A percentile compares a stretch with the other conserved stretches of the same genome.
Conservation (phyloP, 2,113 vertebrate species). For the Chiloscyllium plagiosum region DNA sequence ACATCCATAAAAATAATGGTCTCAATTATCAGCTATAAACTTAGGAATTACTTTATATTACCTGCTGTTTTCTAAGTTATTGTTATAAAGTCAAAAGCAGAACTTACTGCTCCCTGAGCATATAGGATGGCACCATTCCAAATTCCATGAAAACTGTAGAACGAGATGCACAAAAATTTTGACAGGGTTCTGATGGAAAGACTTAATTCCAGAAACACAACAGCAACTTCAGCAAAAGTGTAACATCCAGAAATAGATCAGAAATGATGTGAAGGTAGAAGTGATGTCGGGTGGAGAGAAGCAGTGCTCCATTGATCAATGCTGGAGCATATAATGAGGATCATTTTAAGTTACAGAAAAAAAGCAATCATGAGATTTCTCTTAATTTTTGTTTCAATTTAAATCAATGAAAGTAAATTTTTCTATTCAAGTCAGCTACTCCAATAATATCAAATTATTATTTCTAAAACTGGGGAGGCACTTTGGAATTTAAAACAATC, state of each 20-base stretch:
- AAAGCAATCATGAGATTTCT: background rate
- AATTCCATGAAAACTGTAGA: background rate
- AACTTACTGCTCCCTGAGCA: background rate
- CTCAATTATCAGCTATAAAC: background rate
- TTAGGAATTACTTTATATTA: background rate
- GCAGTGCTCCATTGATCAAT: background rate
- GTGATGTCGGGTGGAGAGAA: background rate
- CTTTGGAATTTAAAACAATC: background rate
- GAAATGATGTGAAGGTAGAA: background rate
- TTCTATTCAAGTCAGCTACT: background rate
- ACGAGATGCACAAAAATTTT: background rate
- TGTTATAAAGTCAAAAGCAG: background rate
- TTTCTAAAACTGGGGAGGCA: background rate
- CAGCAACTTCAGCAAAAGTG: background rate
- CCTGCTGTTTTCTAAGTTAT: too few species aligned
- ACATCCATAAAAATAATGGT: background rate
- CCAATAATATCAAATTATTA: background rate
- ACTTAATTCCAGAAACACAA: background rate
- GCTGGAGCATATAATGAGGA: background rate
- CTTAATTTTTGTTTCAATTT: background rate
- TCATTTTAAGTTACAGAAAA: background rate
- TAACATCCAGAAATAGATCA: background rate
- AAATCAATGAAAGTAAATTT: background rate
- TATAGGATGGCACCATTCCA: background rate
- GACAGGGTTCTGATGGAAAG: background rate